A percentile compares a stretch with the other conserved stretches of the same genome.
These are phyloP conservation scores for Drosophila athabasca DNA, from an alignment of 1,140 invertebrate species.

Conservation along the genomic window DNA sequence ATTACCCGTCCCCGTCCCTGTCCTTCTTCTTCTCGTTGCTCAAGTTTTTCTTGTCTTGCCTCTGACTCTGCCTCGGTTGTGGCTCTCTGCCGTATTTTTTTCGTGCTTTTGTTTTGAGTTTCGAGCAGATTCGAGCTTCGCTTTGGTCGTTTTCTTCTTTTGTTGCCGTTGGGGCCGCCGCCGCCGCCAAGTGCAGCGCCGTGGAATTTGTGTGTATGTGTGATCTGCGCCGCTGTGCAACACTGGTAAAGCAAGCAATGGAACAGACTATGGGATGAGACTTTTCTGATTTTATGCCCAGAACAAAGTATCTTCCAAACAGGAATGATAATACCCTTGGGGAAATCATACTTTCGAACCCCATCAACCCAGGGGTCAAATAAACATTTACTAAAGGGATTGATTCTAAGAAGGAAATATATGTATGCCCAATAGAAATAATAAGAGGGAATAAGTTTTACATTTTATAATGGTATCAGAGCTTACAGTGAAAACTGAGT, in stretches of 20 bases:
- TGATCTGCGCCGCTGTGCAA: constrained; percentile 53
- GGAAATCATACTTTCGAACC: too few species aligned
- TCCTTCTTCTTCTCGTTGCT: constrained; percentile 19
- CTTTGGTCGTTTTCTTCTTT: constrained; percentile 41
- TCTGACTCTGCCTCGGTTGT: constrained; percentile 28
- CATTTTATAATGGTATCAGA: too few species aligned
- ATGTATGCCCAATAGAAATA: too few species aligned
- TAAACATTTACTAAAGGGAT: too few species aligned
- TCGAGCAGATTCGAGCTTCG: constrained; percentile 40
- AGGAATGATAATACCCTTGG: too few species aligned
- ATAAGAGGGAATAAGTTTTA: too few species aligned
- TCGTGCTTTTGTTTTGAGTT: constrained; percentile 65
- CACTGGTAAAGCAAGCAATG: constrained; percentile 35
- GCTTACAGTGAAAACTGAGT: too few species aligned
- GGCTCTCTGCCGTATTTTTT: constrained; percentile 25
- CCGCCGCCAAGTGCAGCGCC: constrained; percentile 58
- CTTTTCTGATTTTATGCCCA: too few species aligned
- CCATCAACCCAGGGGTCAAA: too few species aligned
- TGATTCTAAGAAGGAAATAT: too few species aligned
- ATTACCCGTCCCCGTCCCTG: background rate
- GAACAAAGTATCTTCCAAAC: too few species aligned
- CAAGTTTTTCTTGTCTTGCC: constrained; percentile 42
- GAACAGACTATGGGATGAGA: too few species aligned
- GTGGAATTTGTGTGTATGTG: constrained; percentile 49
- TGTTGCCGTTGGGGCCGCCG: constrained; percentile 32